Evolutionary conservation across 2,113 vertebrate genomes (phyloP), one percentile per base, ranked within the genome.

Genomic region (Psephotus haematonotus): DNA sequence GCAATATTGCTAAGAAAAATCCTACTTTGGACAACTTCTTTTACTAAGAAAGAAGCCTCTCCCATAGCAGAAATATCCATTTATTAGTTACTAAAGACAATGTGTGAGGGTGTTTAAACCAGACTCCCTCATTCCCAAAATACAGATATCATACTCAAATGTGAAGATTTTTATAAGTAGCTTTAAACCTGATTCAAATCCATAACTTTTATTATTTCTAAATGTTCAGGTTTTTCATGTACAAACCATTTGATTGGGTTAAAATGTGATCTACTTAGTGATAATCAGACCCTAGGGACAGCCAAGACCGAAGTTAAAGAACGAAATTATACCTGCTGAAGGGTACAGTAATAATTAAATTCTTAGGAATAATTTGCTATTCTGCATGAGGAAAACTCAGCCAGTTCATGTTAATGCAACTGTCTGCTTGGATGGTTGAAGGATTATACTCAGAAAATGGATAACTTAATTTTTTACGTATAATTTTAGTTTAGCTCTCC

Each of bases 401-500:
- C n/a, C 24, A 84, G 15, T 1, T 10, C 37, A 5, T 33, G 14
- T 71, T 81, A 94, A 41, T 78, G 37, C 14, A 85, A 28, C 35
- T 15, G 7, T 81, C 65, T 95, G 28, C 29, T 82, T 49, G 6
- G 53, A 46, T 13, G 9, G 37, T 29, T 27, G 70, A 68, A 62
- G 90, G 60, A 59, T 88, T 86, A 82, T 17, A 37, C 37, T 24
- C 41, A 91, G 80, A 49, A 96, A 94, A 87, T 50, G 1, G 49
- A 64, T 69, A 92, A 91, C 88, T 55, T 60, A 65, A 69, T 49
- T 28, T 76, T 85, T 93, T 62, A 17, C 4, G 13, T 67, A 63
- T 82, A 82, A 90, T 92, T 90, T 90, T 80, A 96, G 25, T 70
- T 91, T 70, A 80, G 63, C 13, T 88, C 31, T 86, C 64, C 47